These are phyloP conservation scores for Bubo blakistoni DNA, from an alignment of 2,113 vertebrate genomes.

Conservation along the genomic window DNA sequence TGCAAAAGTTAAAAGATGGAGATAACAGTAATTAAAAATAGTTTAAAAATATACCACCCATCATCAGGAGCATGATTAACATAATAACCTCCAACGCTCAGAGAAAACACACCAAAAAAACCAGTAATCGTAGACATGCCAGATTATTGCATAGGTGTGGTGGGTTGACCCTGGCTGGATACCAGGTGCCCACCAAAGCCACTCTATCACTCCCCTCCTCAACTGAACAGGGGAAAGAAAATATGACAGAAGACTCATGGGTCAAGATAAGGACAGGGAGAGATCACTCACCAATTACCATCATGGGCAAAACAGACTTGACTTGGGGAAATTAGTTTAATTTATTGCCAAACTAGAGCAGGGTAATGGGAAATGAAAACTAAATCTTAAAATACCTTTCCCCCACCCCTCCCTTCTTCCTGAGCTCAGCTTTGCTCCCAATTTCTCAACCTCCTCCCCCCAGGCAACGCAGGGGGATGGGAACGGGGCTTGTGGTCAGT, in stretches of 20 bases:
- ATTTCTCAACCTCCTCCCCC: not conserved
- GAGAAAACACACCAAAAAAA: not conserved
- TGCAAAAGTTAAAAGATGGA: not conserved
- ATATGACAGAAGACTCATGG: rapidly evolving
- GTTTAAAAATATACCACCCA: not conserved
- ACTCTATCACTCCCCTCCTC: not conserved
- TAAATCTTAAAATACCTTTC: not conserved
- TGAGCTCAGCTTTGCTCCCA: not conserved
- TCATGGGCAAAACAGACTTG: not conserved
- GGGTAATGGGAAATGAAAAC: not conserved
- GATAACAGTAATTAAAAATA: not conserved
- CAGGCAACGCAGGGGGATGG: not conserved
- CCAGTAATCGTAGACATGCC: not conserved
- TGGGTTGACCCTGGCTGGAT: not conserved
- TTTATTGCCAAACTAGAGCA: not conserved
- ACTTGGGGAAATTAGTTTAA: not conserved
- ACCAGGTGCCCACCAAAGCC: not conserved
- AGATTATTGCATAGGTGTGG: not conserved
- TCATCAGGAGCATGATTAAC: not conserved
- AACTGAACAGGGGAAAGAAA: not conserved
- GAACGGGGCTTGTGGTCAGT: not conserved
- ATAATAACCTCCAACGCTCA: not conserved
- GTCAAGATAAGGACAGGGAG: not conserved
- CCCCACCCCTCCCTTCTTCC: not conserved
- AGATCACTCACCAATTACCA: not conserved